Base-by-base conservation (phyloP, 2,797 vertebrate genomes). In the Erethizon dorsatum region DNA sequence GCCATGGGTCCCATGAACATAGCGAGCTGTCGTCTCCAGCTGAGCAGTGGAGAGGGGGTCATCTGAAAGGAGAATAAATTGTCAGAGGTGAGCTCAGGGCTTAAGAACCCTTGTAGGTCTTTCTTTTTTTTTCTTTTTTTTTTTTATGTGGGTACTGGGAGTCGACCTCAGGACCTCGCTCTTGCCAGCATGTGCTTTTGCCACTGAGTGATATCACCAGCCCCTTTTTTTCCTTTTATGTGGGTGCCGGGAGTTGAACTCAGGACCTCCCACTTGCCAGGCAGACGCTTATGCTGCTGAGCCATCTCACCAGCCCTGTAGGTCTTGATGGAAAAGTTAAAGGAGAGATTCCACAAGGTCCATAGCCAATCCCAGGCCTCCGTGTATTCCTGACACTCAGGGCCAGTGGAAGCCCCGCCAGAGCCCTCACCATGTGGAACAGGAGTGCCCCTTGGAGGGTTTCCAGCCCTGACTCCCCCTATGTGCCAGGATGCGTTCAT, bases 101-200 rank as follows among this genome's bases (percentile, higher is more conserved):
- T 69, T 45, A 88, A 85, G 71, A 93, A 85, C 69, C 54, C 37
- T 92, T 47, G 12, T 24, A 65, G 41, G 75, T 78, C 75, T 88
- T n/a, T n/a, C n/a, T n/a, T n/a, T n/a, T n/a, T n/a, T n/a, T n/a
- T n/a, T n/a, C n/a, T n/a, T n/a, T n/a, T n/a, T n/a, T n/a, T 92
- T n/a, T n/a, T n/a, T n/a, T n/a, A n/a, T n/a, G n/a, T n/a, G n/a
- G n/a, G n/a, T n/a, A n/a, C n/a, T n/a, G n/a, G n/a, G n/a, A n/a
- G n/a, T n/a, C n/a, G n/a, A n/a, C n/a, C n/a, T n/a, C n/a, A n/a
- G n/a, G n/a, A n/a, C n/a, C n/a, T n/a, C n/a, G n/a, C n/a, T n/a
- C n/a, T n/a, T n/a, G n/a, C n/a, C n/a, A n/a, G n/a, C n/a, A n/a
- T n/a, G n/a, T n/a, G n/a, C n/a, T n/a, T n/a, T n/a, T n/a, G n/a